Base-by-base conservation (phyloP, 2,888 invertebrate species). In the Drosophila recens region DNA sequence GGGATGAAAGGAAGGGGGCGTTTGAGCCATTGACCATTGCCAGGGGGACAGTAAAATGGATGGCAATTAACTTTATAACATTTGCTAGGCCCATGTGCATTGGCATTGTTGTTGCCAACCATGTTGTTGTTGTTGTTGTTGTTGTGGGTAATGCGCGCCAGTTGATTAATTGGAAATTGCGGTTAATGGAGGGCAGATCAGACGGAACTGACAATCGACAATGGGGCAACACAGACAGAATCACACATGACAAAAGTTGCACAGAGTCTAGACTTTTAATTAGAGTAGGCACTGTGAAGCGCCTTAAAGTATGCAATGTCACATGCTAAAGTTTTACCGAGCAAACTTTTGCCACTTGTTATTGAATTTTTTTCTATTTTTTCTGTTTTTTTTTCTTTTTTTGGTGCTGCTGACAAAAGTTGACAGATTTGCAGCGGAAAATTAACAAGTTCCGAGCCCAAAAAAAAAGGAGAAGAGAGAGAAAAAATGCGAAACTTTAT, bases 351-450 rank as follows among this genome's bases (percentile, higher is more conserved):
- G 57, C 20, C 73, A 52, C 82, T 74, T 75, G 77, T 69, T 75
- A 85, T 79, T 82, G 85, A 75, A 79, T 74, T 81, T 69, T 52
- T 58, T 30, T 56, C 30, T 67, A 43, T 54, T 30, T 11, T 4
- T 36, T 8, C n/a, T 10, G n/a, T 13, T 9, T 17, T 48, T 15
- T 52, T 36, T 1, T 9, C 13, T 4, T 10, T 62, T 62, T 23
- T 27, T 49, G 15, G 38, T 13, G 33, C 33, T 33, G 46, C 49
- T 64, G 59, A 58, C 57, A 67, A 66, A 87, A 87, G 75, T 87
- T 89, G 89, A 87, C 87, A 89, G 79, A 85, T 89, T 89, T 85
- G 80, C 86, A 80, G 87, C 87, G 89, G 89, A 87, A 87, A 87
- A 87, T 87, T 87, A 87, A 89, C 87, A 89, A 87, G 85, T 87